phyloP scores from a whole-genome alignment of 2,113 vertebrate species.

The Apteryx mantelli region DNA sequence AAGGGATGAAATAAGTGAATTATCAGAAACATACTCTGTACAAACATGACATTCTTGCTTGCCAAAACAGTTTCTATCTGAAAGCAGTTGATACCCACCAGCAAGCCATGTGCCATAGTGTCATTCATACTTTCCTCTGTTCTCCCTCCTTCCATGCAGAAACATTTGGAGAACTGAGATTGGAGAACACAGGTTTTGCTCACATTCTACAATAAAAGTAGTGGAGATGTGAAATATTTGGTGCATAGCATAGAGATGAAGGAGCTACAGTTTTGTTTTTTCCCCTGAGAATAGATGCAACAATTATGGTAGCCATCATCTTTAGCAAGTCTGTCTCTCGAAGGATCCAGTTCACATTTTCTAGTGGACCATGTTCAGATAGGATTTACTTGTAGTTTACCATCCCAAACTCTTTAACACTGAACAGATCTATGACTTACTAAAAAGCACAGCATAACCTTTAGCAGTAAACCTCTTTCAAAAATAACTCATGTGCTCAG shows the following conservation, averaged over 20 bases:
- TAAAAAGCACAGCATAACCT: constrained; percentile 55
- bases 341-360: constrained; percentile 24
- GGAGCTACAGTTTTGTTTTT: neutral
- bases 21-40: neutral
- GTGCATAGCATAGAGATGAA: neutral
- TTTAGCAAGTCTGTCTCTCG: neutral
- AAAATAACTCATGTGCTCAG: constrained; percentile 45
- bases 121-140: neutral
- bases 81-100: neutral
- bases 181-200: neutral
- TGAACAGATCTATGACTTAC: constrained; percentile 27
- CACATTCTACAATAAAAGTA: neutral
- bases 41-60: neutral
- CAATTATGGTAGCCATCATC: neutral
- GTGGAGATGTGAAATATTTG: neutral
- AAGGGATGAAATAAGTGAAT: neutral
- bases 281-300: neutral
- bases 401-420: constrained; percentile 35
- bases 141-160: neutral
- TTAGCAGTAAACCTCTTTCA: constrained; percentile 54
- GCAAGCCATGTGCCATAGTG: neutral
- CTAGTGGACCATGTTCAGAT: neutral
- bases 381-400: constrained; percentile 30
- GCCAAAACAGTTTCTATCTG: neutral
- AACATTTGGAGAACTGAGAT: neutral